Evolutionary conservation across 2,888 invertebrate species (phyloP).

Genomic region (Lobophora halterata): DNA sequence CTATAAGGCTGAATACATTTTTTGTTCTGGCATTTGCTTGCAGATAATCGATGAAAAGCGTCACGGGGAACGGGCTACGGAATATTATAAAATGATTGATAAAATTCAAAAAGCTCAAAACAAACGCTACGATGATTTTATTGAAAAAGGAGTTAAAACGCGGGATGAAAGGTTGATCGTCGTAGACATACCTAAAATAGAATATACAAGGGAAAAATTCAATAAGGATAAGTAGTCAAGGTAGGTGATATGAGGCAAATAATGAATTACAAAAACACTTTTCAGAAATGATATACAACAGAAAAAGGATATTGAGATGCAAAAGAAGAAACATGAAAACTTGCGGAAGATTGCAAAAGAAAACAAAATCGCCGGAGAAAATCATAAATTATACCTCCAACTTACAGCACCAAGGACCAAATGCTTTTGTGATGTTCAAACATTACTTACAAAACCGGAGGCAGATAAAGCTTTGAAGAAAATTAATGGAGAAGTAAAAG

Average conservation of each 20-base stretch:
- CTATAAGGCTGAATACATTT: too few relatives aligned
- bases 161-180: constrained; percentile 32
- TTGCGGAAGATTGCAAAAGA: constrained; percentile 9
- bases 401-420: constrained; percentile 13
- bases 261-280: constrained; percentile 2
- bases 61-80: constrained; percentile 27
- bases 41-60: constrained; percentile 39
- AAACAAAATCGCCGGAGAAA: constrained; percentile 14
- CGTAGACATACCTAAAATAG: too few relatives aligned
- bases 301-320: constrained; percentile 2
- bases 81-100: constrained; percentile 38
- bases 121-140: constrained; percentile 41
- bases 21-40: too few relatives aligned
- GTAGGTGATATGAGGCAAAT: not conserved
- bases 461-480: constrained; percentile 3
- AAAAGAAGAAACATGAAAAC: constrained; percentile 15
- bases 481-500: not conserved
- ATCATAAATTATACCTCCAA: constrained; percentile 5
- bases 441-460: constrained; percentile 13
- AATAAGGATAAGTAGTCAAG: not conserved
- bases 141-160: constrained; percentile 39
- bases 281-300: constrained; percentile 17
- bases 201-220: not conserved
- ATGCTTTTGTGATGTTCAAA: constrained; percentile 22
- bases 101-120: constrained; percentile 37